phyloP scores from a whole-genome alignment of 2,113 vertebrate genomes.

The Pteronura brasiliensis region DNA sequence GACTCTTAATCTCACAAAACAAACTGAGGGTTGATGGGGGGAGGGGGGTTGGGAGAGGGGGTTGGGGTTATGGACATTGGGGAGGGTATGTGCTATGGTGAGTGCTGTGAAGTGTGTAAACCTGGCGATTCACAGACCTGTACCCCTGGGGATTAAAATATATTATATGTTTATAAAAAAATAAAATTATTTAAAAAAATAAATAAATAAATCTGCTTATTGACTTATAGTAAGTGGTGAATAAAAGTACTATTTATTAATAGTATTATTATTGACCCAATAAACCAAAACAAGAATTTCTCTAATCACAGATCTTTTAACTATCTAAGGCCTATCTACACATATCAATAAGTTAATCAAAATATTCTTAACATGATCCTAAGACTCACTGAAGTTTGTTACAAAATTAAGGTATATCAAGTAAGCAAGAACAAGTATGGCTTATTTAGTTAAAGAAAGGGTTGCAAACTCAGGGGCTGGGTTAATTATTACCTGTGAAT shows the following conservation, averaged over 20 bases:
- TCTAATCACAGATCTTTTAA: neutral
- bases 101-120: no score
- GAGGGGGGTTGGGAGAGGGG: no score
- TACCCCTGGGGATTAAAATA: no score
- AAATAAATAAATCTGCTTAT: no score
- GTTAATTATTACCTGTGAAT: neutral
- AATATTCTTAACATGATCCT: neutral
- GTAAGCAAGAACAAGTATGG: neutral
- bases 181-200: no score
- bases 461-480: neutral
- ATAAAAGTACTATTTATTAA: slow-evolving; percentile 9
- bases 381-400: neutral
- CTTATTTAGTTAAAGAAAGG: slow-evolving; percentile 4
- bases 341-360: neutral
- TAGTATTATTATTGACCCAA: neutral
- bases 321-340: neutral
- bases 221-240: neutral
- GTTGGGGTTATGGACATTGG: no score
- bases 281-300: neutral
- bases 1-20: no score
- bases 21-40: no score
- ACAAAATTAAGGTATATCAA: slow-evolving; percentile 21
- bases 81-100: no score
- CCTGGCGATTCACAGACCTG: no score
- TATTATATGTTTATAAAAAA: no score